Evolutionary conservation across 2,797 vertebrate species (phyloP), one percentile per base, ranked within the genome.

Genomic region (Pseudomugil tenellus): DNA sequence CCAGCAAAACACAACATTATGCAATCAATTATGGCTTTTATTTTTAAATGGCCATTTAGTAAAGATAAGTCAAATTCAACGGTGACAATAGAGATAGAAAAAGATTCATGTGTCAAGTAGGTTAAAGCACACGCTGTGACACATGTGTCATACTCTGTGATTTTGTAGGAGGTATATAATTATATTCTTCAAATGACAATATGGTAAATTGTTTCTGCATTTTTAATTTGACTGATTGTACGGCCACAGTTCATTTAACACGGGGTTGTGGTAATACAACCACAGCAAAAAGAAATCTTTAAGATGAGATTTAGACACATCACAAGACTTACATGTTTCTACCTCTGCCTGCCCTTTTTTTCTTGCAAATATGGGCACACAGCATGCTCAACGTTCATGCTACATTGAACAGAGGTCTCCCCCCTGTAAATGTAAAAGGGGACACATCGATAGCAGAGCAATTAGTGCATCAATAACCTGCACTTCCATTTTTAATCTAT

Each of bases 401-500:
- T 66, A 79, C 80, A 90, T 87, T 81, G 91, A 91, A 84, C 74
- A 52, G 64, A 88, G 63, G 59, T 81, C 87, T 80, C 75, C 84
- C 81, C 65, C 76, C n/a, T 85, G 90, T 83, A 92, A 90, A 90
- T 87, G 88, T 89, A 90, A 89, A 92, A 91, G 77, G 83, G 86
- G 87, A 83, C 86, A 87, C 88, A 80, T 94, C 91, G 74, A 94
- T 94, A 91, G 72, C 74, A 1, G 71, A 85, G 87, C 92, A 93
- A 92, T 94, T 93, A 94, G 90, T 89, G 58, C 84, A 82, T 93
- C 92, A 88, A 93, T 94, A 93, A 76, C 74, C 82, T 77, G 87
- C 90, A 89, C 88, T 91, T 92, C 79, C 81, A 87, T 84, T 92
- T 91, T 91, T 81, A 89, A 91, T 89, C 80, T 85, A 92, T 94